These are phyloP conservation scores for Isichthys henryi DNA, from an alignment of 2,113 vertebrate genomes.

Conservation along the genomic window DNA sequence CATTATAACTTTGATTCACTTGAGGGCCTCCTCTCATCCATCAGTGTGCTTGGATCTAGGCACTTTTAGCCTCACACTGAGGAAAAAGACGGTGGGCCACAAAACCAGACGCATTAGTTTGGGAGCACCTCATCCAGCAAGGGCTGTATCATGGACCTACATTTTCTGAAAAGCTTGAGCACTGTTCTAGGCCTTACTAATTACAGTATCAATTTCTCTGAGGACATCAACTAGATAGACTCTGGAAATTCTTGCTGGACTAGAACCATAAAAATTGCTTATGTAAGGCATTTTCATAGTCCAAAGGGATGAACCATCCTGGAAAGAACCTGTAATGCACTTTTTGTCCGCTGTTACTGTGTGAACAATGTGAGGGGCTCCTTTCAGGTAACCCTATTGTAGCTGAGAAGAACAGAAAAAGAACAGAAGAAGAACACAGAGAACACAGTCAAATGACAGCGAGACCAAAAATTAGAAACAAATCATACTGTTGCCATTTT, in stretches of 20 bases:
- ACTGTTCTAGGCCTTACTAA: not conserved
- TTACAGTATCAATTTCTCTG: not conserved
- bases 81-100: not conserved
- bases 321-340: not conserved
- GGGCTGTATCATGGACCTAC: not conserved
- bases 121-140: not conserved
- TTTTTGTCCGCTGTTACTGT: not conserved
- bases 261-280: not conserved
- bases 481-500: not conserved
- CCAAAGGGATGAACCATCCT: not conserved
- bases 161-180: not conserved
- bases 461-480: not conserved
- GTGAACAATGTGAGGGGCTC: not conserved
- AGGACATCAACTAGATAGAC: not conserved
- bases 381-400: not conserved
- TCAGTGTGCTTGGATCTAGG: not conserved
- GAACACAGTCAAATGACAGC: not conserved
- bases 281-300: not conserved
- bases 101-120: not conserved
- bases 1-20: not conserved
- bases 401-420: not conserved
- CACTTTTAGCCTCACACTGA: not conserved
- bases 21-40: not conserved
- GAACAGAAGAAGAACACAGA: too few relatives aligned
- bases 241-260: not conserved